Base-by-base conservation (phyloP, 64 coral and sea anemone species). In the Porites australiensis region DNA sequence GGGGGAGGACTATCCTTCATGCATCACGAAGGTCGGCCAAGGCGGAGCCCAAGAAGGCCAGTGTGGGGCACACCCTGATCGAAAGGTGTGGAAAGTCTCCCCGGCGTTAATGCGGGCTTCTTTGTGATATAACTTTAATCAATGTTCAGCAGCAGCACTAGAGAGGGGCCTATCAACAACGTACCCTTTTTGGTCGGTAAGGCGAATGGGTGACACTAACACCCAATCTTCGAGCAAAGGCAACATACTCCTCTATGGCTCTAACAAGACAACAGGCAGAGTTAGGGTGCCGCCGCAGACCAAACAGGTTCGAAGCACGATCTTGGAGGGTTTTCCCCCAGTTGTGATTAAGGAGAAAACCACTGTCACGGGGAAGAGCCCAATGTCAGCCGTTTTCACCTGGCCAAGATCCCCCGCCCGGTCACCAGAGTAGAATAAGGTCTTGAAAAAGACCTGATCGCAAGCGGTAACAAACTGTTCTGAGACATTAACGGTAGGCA, bases 291-390 rank as follows among this genome's bases (percentile, higher is more conserved):
- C 74, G 4, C 12, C 74, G n/a, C 5, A 77, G 23, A 14, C 74
- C 74, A 77, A 77, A 77, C 74, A 77, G 23, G 14, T 77, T 46
- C 19, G 74, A 77, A 43, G 74, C 23, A 5, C 74, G 21, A 37
- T 77, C 74, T 14, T 43, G 23, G 5, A 55, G 11, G 5, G 53
- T 55, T 11, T 55, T 55, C 5, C 53, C 53, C 53, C 5, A 55
- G 11, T 0, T 5, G 5, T 5, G 53, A 7, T 55, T 5, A 55
- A 55, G 53, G 11, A 11, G 5, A 55, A 14, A 77, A 9, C 13
- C 21, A 23, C 44, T 19, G 27, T 3, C 74, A 5, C 74, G 11
- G 47, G 14, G 45, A 55, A 55, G 11, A 5, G 53, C 5, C 0
- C 53, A 55, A 55, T 55, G 5, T 55, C 53, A 5, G 53, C 53